phyloP scores from a whole-genome alignment of 2,888 invertebrate species.

The Dyspetes luteomarginatus region DNA sequence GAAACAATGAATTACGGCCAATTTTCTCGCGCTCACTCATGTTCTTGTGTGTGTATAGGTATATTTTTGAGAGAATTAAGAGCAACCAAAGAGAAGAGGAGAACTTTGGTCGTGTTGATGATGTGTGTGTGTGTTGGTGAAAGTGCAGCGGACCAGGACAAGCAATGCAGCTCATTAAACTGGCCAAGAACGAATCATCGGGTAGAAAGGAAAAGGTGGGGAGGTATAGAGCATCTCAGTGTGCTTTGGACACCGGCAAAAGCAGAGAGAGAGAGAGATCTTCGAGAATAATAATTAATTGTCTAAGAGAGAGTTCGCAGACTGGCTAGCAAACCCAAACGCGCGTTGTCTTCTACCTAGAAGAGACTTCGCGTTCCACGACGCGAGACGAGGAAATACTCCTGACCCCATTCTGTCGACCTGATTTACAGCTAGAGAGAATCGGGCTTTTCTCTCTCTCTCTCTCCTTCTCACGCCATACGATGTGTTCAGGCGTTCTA shows the following conservation, averaged over 20 bases:
- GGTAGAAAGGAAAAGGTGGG: too few relatives aligned
- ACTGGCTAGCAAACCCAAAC: constrained; percentile 14
- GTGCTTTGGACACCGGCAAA: constrained; percentile 30
- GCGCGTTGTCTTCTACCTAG: constrained; percentile 6
- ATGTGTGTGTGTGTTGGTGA: background rate
- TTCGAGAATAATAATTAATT: constrained; percentile 60
- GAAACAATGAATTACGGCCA: constrained; percentile 64
- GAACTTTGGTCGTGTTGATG: constrained; percentile 4
- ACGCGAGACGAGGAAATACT: constrained; percentile 57
- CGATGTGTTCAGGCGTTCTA: constrained; percentile 15
- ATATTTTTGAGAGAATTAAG: constrained; percentile 10
- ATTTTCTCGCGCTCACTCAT: constrained; percentile 44
- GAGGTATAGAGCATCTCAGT: background rate
- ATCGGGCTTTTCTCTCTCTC: constrained; percentile 38
- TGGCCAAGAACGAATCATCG: constrained; percentile 48
- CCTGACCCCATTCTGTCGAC: constrained; percentile 62
- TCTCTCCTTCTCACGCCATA: background rate
- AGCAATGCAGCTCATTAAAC: constrained; percentile 52
- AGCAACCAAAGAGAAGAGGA: background rate
- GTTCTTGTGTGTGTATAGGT: background rate
- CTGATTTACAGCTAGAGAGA: constrained; percentile 52
- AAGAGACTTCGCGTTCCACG: constrained; percentile 41
- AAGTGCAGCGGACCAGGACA: constrained; percentile 25
- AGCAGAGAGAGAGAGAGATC: constrained; percentile 28
- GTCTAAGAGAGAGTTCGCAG: constrained; percentile 39